Conservation (phyloP, 2,888 invertebrate species). For the Melinaea menophilus region DNA sequence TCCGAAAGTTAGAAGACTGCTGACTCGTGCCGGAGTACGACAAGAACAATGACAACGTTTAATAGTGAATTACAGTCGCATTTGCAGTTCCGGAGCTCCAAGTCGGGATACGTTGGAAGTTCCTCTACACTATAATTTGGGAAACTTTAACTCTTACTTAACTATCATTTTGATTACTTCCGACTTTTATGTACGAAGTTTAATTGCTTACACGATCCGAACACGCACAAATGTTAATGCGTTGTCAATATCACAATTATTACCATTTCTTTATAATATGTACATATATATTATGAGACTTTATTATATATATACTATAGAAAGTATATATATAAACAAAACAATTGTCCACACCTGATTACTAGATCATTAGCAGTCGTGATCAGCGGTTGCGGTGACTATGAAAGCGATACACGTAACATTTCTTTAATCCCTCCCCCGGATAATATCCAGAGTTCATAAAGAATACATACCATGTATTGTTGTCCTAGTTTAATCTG, state of each 20-base stretch:
- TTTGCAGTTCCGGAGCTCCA: conserved; percentile 29
- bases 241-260: background rate
- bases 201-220: conserved; percentile 1
- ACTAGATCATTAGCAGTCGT: conserved; percentile 10
- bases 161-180: conserved; percentile 7
- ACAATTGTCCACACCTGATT: background rate
- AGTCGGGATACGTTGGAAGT: conserved; percentile 24
- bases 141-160: conserved; percentile 27
- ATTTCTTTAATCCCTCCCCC: conserved; percentile 3
- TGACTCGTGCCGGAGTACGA: conserved; percentile 28
- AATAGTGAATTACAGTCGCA: conserved; percentile 36
- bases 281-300: no score
- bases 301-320: background rate
- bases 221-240: background rate
- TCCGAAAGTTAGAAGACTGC: conserved; percentile 26
- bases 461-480: background rate
- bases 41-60: conserved; percentile 35
- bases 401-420: conserved; percentile 12
- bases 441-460: background rate
- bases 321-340: background rate
- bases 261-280: no score
- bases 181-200: conserved; percentile 7
- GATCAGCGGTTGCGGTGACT: conserved; percentile 17
- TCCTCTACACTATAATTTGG: conserved; percentile 34
- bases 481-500: background rate